Percentiles rank a stretch among this genome's conserved stretches.
phyloP scores from a whole-genome alignment of 2,797 vertebrate species.

The Megalops cyprinoides region DNA sequence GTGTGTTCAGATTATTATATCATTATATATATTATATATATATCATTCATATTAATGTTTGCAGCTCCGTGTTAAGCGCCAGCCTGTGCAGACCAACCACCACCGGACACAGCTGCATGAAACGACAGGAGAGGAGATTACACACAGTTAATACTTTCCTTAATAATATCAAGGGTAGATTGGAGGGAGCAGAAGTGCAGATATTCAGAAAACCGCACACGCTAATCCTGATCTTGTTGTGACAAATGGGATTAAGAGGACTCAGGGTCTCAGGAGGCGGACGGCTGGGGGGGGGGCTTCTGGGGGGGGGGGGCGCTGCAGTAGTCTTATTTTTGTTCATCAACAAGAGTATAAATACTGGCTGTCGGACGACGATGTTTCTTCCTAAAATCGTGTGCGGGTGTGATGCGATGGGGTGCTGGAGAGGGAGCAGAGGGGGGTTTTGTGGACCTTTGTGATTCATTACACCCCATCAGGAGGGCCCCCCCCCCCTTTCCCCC shows the following conservation, averaged over 20 bases:
- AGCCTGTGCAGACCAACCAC: too few relatives aligned
- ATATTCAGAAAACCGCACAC: not conserved
- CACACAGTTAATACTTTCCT: not conserved
- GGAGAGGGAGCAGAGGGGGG: not conserved
- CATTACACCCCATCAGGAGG: not conserved
- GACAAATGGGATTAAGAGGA: too few relatives aligned
- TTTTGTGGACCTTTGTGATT: not conserved
- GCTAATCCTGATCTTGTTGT: not conserved
- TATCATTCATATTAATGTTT: too few relatives aligned
- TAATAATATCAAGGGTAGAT: slow-evolving; percentile 21
- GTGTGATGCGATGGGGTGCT: not conserved
- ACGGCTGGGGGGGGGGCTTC: too few relatives aligned
- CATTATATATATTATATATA: too few relatives aligned
- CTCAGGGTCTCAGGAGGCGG: not conserved
- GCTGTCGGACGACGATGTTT: not conserved
- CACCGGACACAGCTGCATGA: too few relatives aligned
- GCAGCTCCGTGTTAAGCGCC: too few relatives aligned
- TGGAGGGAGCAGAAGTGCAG: not conserved
- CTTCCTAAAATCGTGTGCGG: slow-evolving; percentile 3
- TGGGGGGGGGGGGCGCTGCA: not conserved
- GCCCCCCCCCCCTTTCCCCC: too few relatives aligned
- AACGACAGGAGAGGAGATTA: slow-evolving; percentile 6
- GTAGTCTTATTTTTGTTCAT: not conserved
- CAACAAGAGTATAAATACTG: not conserved
- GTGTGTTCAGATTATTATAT: too few relatives aligned